Base-by-base conservation (phyloP, 1,140 invertebrate species). In the Philopotamus ludificatus region DNA sequence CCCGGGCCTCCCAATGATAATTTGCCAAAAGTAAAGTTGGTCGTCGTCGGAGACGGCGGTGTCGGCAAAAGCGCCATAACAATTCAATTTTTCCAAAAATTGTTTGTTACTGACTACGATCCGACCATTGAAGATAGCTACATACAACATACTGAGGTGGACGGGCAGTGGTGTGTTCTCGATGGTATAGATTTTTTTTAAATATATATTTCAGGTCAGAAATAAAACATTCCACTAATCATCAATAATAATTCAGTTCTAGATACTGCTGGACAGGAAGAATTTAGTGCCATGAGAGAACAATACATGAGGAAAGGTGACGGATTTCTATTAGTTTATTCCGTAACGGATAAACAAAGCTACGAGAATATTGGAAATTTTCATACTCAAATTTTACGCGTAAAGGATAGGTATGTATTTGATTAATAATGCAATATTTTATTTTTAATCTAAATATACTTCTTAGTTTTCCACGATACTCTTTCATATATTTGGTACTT, bases 261-360 rank as follows among this genome's bases (percentile, higher is more conserved):
- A 59, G 93, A 96, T 74, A 97, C 94, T 26, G 94, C 93, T 28
- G 94, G 93, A 3, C 94, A 96, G 79, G 94, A 95, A 74, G 93
- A 96, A 81, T 96, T 95, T 77, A 92, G 90, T 74, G 92, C 93
- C 10, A 95, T 95, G 93, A 81, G 93, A 67, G 94, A 97, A 79
- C 94, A 96, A 78, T 96, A 96, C 74, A 94, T 96, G 91, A 81
- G 93, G 68, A 94, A 95, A 81, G 94, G 94, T 21, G 93, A 96
- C 78, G 94, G 94, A n/a, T 97, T 96, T 81, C 82, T 97, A 18
- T 82, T 94, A 25, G 91, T 95, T 54, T 96, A 94, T 79, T 94
- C 93, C 1, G 92, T 96, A 12, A 95, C 92, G 0, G 93, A 95
- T 75, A 86, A 89, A 76, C 90, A 95, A 74, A 94, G 91, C 71